Evolutionary conservation across 2,888 invertebrate species (phyloP), one percentile per base, ranked within the genome.

Genomic region (Drosophila lacicola): DNA sequence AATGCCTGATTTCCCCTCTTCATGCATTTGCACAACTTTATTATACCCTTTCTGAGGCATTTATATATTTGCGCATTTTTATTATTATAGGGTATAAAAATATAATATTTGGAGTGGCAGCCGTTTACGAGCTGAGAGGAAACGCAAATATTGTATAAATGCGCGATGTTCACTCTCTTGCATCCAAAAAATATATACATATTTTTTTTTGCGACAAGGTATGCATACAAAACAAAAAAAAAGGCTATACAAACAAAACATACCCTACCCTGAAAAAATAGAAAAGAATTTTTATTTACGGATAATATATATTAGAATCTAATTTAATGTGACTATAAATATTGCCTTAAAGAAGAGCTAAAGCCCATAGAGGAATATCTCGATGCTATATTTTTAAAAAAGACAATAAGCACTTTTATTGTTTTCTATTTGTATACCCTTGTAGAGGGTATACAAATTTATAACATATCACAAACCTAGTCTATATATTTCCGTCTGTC

Each of bases 141-240:
- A 77, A 77, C 41, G 55, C 77, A 73, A 73, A 77, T 61, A 55
- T 55, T 55, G 45, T 36, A 61, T 41, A 61, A 39, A 64, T 45
- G 42, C 39, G 46, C 67, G 65, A 63, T 66, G 74, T 63, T 65
- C 70, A 74, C 68, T 70, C 66, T 74, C 64, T 57, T 70, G 74
- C 70, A 78, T 46, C 66, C 62, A 67, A 54, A 25, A 33, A 71
- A 66, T 42, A 17, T 17, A 17, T 17, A 17, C 17, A 17, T 17
- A 1, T 17, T 17, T 17, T 17, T 17, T 17, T 17, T 17, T 21
- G 37, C 56, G 29, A 53, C 45, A 56, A 60, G 44, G 45, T 57
- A 33, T 46, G 64, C 53, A 42, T 34, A 33, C 41, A 53, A 19
- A 44, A 10, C 17, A 25, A 8, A 25, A 25, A 29, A 53, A 55